These are phyloP conservation scores for Florisuga fusca DNA, from an alignment of 2,797 vertebrate genomes.

Conservation along the genomic window DNA sequence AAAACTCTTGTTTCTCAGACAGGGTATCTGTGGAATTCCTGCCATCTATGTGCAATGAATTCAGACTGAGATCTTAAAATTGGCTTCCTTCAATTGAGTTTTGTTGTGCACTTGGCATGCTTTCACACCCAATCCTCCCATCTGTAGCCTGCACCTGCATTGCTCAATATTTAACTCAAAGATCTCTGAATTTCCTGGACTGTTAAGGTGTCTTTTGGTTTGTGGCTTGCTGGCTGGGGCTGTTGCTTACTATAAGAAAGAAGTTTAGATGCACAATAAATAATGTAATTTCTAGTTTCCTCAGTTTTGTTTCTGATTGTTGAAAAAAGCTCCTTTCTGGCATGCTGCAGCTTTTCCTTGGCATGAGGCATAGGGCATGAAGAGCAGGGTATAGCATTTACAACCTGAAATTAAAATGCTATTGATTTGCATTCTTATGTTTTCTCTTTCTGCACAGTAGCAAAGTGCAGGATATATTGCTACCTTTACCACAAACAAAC, in stretches of 20 bases:
- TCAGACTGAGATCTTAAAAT: conserved; percentile 60
- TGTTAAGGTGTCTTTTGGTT: conserved; percentile 28
- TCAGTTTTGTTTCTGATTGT: conserved; percentile 50
- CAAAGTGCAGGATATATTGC: conserved; percentile 12
- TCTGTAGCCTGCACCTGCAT: conserved; percentile 78
- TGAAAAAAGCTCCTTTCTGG: conserved; percentile 54
- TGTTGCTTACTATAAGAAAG: neutral
- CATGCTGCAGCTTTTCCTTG: conserved; percentile 31
- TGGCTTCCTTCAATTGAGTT: conserved; percentile 78
- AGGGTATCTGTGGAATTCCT: conserved; percentile 65
- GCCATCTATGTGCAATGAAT: conserved; percentile 61
- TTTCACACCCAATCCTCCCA: conserved; percentile 67
- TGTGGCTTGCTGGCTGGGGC: conserved; percentile 7
- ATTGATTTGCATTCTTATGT: conserved; percentile 15
- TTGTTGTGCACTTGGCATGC: conserved; percentile 72
- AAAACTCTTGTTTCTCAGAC: conserved; percentile 48
- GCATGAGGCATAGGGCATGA: neutral
- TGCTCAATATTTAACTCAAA: conserved; percentile 55
- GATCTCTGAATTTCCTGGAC: conserved; percentile 56
- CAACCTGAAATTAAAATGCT: conserved; percentile 57
- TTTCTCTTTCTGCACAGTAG: conserved; percentile 15
- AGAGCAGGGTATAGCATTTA: conserved; percentile 42
- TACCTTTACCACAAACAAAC: conserved; percentile 31
- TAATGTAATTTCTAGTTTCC: conserved; percentile 20
- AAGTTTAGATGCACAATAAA: conserved; percentile 2